Evolutionary conservation across 2,797 vertebrate species (phyloP).

Genomic region (Helicolenus hilgendorfi): DNA sequence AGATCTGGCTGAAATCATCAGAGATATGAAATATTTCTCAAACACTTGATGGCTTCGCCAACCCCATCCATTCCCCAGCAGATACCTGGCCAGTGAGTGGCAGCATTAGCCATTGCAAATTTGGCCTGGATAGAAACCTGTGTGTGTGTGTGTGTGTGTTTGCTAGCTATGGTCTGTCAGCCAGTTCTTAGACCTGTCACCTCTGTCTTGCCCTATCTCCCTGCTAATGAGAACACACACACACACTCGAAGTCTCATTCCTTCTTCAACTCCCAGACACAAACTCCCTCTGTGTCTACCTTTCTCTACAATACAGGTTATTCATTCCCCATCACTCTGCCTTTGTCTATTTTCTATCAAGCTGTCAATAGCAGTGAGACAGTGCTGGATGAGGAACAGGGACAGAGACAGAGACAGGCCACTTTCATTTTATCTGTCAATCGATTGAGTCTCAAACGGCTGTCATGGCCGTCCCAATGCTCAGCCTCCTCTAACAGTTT

Average conservation of each 20-base stretch:
- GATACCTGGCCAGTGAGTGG: background rate
- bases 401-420: conserved; percentile 16
- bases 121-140: background rate
- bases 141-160: background rate
- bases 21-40: conserved; percentile 21
- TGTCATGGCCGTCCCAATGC: conserved; percentile 20
- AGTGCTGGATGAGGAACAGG: conserved; percentile 21
- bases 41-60: background rate
- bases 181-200: conserved; percentile 23
- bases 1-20: conserved; percentile 28
- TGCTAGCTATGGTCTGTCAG: background rate
- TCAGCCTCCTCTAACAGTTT: background rate
- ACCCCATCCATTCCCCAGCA: background rate
- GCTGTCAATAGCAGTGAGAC: conserved; percentile 27
- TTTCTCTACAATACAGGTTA: background rate
- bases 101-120: background rate
- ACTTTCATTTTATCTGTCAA: conserved; percentile 56
- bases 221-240: conserved; percentile 44
- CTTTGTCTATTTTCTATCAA: conserved; percentile 21
- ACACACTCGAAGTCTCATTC: background rate
- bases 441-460: conserved; percentile 39
- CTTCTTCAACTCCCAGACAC: background rate
- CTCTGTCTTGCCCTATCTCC: conserved; percentile 15
- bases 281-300: background rate
- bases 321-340: conserved; percentile 18